Evolutionary conservation across 2,888 invertebrate species (phyloP), one percentile per base, ranked within the genome.

Genomic region (Phengaris alcon): DNA sequence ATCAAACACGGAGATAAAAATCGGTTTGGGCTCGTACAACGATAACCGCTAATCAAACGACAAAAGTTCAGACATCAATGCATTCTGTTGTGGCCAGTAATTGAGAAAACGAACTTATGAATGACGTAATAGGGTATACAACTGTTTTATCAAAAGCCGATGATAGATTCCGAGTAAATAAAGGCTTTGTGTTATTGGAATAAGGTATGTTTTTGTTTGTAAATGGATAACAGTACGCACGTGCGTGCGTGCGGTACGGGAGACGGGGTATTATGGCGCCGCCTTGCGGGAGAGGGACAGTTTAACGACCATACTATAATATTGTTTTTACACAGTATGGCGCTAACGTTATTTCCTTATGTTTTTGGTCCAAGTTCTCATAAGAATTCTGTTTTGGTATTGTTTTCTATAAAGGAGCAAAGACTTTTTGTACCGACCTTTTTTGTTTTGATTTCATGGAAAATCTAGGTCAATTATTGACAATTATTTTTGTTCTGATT

Each of bases 1-100:
- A 64, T 12, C 35, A 44, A 44, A 13, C 44, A 64, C 64, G 35
- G 12, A 64, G 64, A 64, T 64, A 64, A 64, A 44, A 44, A 64
- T 64, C 64, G 64, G 12, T 64, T 12, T 35, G 64, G 64, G 64
- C 35, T 64, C 64, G 64, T 35, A 64, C 64, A 64, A 86, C 86
- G 86, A 87, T 87, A 89, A 89, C 89, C 87, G 88, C 88, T 90
- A 90, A 90, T 91, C 86, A 88, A 88, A 91, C 87, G 87, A 85
- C 88, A 87, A 91, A 90, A 92, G 91, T 91, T 92, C 90, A 91
- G 90, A 88, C 88, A 87, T 86, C 86, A 86, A 86, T 88, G 74
- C 88, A 85, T 85, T 86, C 88, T 86, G 85, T 85, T 48, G 68
- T 59, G 48, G 46, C 22, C 54, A 12, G 46, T 22, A 68, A 46